These are phyloP conservation scores for Sepiola atlantica DNA, from an alignment of 2,888 invertebrate genomes.

Conservation along the genomic window DNA sequence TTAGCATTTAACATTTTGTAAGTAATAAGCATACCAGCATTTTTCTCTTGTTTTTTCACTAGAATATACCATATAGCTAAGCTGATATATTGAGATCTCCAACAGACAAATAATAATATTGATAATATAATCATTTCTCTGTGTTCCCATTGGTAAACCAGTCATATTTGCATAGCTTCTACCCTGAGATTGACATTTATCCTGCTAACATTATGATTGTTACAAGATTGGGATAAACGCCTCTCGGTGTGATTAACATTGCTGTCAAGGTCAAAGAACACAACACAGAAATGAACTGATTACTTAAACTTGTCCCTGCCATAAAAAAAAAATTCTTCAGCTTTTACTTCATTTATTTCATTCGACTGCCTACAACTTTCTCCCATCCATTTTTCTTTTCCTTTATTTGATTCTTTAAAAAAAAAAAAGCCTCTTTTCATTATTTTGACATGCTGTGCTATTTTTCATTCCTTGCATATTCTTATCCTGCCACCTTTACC, in stretches of 20 bases:
- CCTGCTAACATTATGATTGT: conserved; percentile 19
- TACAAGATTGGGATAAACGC: neutral
- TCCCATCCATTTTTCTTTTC: neutral
- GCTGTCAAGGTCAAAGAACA: neutral
- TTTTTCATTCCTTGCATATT: neutral
- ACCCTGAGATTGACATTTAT: neutral
- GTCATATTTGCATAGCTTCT: neutral
- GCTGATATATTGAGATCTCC: neutral
- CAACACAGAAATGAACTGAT: neutral
- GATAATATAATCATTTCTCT: conserved; percentile 10
- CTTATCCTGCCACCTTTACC: neutral
- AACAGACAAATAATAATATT: neutral
- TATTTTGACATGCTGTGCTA: conserved; percentile 9
- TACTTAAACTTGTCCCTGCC: neutral
- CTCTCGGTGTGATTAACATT: neutral
- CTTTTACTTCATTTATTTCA: neutral
- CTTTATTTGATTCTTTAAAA: neutral
- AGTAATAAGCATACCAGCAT: neutral
- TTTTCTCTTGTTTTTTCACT: neutral
- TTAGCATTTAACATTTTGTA: neutral
- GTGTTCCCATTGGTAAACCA: neutral
- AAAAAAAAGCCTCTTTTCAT: neutral
- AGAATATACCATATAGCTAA: neutral
- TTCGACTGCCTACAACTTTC: neutral
- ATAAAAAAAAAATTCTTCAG: neutral